A percentile compares a stretch with the other conserved stretches of the same genome.
Evolutionary conservation across 2,888 invertebrate species (phyloP).

Genomic region (Rhodophaea formosa): DNA sequence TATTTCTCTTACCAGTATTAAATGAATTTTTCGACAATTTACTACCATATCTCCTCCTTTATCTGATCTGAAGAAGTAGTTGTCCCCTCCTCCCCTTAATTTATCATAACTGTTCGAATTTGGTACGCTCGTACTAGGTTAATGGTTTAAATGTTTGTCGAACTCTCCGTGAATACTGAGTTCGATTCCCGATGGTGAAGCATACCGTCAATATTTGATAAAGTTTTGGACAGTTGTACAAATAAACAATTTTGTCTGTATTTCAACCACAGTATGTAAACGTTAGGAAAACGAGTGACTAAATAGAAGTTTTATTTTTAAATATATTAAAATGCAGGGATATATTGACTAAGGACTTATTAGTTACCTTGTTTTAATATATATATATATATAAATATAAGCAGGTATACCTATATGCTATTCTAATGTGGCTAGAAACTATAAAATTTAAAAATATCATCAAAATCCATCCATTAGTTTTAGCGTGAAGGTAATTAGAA

Average conservation of each 20-base stretch:
- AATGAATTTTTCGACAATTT: background rate
- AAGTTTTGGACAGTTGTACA: background rate
- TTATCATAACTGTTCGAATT: slow-evolving; percentile 38
- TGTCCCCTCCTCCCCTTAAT: slow-evolving; percentile 33
- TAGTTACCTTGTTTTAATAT: too few relatives aligned
- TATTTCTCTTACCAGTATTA: too few relatives aligned
- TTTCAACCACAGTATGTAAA: background rate
- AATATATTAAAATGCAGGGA: too few relatives aligned
- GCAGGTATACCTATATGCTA: too few relatives aligned
- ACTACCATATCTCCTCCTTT: background rate
- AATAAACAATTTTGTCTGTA: background rate
- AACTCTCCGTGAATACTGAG: slow-evolving; percentile 6
- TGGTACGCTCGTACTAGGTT: slow-evolving; percentile 23
- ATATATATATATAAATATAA: too few relatives aligned
- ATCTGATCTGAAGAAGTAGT: background rate
- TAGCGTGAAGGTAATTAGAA: too few relatives aligned
- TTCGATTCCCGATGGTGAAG: slow-evolving; percentile 7
- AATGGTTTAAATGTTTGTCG: slow-evolving; percentile 27
- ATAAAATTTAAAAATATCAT: too few relatives aligned
- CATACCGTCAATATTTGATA: slow-evolving; percentile 5
- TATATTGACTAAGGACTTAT: too few relatives aligned
- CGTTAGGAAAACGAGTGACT: background rate
- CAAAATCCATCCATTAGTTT: too few relatives aligned
- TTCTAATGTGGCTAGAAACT: too few relatives aligned
- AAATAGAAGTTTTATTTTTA: background rate